Evolutionary conservation across 1,140 invertebrate species (phyloP), one percentile per base, ranked within the genome.

Genomic region (Orchestia grillus): DNA sequence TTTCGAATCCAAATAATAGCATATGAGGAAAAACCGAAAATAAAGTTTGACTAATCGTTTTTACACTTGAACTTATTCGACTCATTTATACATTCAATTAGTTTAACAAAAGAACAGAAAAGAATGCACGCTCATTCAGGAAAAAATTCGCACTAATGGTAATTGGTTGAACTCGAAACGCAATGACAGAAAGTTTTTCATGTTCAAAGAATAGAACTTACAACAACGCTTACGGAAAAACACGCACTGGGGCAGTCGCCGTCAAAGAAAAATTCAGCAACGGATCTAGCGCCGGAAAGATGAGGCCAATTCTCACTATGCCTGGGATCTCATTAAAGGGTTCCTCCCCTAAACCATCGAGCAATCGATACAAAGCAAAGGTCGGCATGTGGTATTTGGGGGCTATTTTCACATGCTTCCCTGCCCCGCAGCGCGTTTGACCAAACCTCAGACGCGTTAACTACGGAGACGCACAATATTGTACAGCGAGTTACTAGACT

Each of bases 361-460:
- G 92, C 16, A 40, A 94, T 94, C 92, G 92, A 94, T 94, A 94
- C 44, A 36, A 45, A 94, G 92, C 92, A 94, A 94, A 94, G 92
- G 92, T 94, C 92, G 44, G 92, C 92, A 94, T n/a, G 92, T 94
- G 92, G 92, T 45, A 94, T 94, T 94, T 94, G 92, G 92, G 44
- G 40, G 19, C 36, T 40, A 94, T 94, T 94, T 94, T 94, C 92
- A 94, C 92, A 94, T 94, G 92, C 92, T 94, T 45, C 92, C 36
- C 43, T 40, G 36, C 44, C 92, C 43, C 16, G 92, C 19, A 42
- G 40, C 36, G 92, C 43, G 3, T 40, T 44, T 47, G 16, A 44
- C 43, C 6, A 47, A 44, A 45, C 92, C 43, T 6, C 92, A 94
- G 44, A 42, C 92, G 36, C 44, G 44, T 44, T 40, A 47, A 44